A percentile compares a stretch with the other conserved stretches of the same genome.
Conservation (phyloP, 2,113 vertebrate genomes). For the Hucho hucho region DNA sequence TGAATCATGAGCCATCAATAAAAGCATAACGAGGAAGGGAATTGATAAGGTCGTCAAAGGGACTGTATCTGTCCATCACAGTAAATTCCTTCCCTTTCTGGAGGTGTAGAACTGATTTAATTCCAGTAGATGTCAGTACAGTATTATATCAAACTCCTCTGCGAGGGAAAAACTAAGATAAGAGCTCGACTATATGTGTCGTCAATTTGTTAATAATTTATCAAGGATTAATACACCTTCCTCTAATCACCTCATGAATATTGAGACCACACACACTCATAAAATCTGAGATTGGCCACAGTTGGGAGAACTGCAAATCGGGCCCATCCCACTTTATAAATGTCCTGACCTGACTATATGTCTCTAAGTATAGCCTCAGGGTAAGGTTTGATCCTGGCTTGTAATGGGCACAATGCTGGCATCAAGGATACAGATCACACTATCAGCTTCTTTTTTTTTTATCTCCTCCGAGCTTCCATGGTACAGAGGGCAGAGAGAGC, state of each 20-base stretch:
- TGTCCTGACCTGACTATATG: neutral
- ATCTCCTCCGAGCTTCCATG: neutral
- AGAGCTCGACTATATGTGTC: neutral
- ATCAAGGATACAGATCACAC: neutral
- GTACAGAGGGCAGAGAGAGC: too few relatives aligned
- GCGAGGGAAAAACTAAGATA: neutral
- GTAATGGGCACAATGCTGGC: neutral
- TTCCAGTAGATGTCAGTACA: neutral
- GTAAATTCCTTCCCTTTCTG: too few relatives aligned
- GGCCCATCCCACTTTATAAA: neutral
- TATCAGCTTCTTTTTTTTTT: too few relatives aligned
- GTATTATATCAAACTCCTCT: neutral
- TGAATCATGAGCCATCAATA: too few relatives aligned
- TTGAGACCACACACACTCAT: neutral
- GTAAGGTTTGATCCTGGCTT: neutral
- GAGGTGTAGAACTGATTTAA: too few relatives aligned
- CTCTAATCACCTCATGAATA: neutral
- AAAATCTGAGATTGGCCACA: neutral
- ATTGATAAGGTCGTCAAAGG: too few relatives aligned
- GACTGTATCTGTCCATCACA: too few relatives aligned
- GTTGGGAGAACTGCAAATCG: neutral
- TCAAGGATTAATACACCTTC: neutral
- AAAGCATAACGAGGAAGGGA: too few relatives aligned
- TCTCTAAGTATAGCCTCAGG: neutral
- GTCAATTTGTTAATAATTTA: neutral